Evolutionary conservation across 2,113 vertebrate genomes (phyloP).

Genomic region (Pogona vitticeps): DNA sequence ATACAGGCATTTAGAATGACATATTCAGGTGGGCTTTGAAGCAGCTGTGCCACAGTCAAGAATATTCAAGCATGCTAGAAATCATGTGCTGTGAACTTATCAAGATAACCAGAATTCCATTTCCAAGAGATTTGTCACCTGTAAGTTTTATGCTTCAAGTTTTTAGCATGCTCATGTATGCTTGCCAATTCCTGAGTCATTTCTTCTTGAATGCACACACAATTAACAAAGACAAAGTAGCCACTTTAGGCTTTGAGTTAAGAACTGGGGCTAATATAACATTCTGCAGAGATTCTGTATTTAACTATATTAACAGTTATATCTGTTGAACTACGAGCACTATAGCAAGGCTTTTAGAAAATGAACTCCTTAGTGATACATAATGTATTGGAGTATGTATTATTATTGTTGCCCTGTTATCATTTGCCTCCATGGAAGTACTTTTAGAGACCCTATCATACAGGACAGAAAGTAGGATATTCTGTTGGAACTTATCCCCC

Average conservation of each 20-base stretch:
- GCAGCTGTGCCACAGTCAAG: slow-evolving; percentile 24
- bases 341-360: neutral
- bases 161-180: neutral
- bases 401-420: neutral
- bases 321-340: slow-evolving; percentile 4
- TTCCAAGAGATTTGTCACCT: slow-evolving; percentile 31
- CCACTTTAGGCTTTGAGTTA: neutral
- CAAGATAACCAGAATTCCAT: slow-evolving; percentile 20
- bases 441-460: no score
- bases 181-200: neutral
- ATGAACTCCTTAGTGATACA: neutral
- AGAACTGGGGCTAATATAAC: neutral
- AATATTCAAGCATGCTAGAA: slow-evolving; percentile 42
- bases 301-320: slow-evolving; percentile 18
- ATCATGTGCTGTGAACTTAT: slow-evolving; percentile 14
- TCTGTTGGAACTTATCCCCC: no score
- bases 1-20: slow-evolving; percentile 19
- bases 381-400: neutral
- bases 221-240: slow-evolving; percentile 15
- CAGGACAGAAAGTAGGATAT: no score
- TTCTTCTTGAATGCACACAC: accelerated
- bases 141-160: slow-evolving; percentile 30
- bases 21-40: slow-evolving; percentile 11
- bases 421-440: neutral
- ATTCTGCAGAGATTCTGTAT: neutral